Evolutionary conservation across 2,888 invertebrate species (phyloP).

Genomic region (Thecocarcelia acutangulata): DNA sequence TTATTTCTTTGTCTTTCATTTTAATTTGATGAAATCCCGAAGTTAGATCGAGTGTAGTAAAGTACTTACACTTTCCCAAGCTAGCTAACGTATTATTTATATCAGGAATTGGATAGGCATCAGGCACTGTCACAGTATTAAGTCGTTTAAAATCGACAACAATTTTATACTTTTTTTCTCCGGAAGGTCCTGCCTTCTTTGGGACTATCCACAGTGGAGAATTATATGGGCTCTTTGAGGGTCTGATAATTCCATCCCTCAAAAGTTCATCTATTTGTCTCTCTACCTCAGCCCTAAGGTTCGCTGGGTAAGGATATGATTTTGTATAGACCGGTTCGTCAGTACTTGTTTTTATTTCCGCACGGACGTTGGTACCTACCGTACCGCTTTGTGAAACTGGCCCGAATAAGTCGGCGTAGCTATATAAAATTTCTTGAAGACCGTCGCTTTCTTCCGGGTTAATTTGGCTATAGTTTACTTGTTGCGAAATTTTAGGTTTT

Average conservation of each 20-base stretch:
- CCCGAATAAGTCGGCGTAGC: too few relatives aligned
- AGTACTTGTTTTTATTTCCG: too few relatives aligned
- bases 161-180: constrained; percentile 67
- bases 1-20: constrained; percentile 65
- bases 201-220: constrained; percentile 72
- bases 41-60: constrained; percentile 69
- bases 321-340: too few relatives aligned
- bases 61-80: constrained; percentile 68
- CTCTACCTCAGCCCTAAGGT: too few relatives aligned
- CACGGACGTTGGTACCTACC: too few relatives aligned
- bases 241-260: constrained; percentile 44
- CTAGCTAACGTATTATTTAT: constrained; percentile 68
- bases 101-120: constrained; percentile 70
- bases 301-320: too few relatives aligned
- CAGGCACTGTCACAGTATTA: constrained; percentile 67
- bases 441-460: too few relatives aligned
- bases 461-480: too few relatives aligned
- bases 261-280: too few relatives aligned
- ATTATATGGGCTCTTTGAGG: constrained; percentile 72
- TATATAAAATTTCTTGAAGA: too few relatives aligned
- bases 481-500: too few relatives aligned
- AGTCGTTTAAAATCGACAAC: constrained; percentile 69
- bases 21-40: constrained; percentile 71
- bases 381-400: too few relatives aligned
- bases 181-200: constrained; percentile 68